phyloP scores from a whole-genome alignment of 2,797 vertebrate genomes.

The Buceros bicornis region DNA sequence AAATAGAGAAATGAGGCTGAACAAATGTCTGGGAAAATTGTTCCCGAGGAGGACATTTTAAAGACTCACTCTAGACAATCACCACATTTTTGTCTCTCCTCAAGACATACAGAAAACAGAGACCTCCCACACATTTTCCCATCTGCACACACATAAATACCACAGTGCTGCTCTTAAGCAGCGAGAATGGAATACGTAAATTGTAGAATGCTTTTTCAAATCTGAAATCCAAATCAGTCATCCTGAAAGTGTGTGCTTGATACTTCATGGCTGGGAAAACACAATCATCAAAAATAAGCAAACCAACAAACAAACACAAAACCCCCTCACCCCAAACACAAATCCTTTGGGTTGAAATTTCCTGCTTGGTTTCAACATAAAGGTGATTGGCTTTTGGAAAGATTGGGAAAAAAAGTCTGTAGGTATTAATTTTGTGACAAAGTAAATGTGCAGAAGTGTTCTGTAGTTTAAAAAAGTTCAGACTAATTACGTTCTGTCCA shows the following conservation, averaged over 20 bases:
- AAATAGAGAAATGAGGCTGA: background rate
- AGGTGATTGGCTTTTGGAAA: background rate
- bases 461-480: background rate
- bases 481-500: background rate
- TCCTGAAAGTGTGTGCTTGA: background rate
- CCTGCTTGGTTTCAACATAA: background rate
- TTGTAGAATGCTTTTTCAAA: background rate
- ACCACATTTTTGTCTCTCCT: background rate
- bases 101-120: background rate
- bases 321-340: fast-evolving
- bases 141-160: background rate
- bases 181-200: background rate
- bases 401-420: background rate
- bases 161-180: background rate
- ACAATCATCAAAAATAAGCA: background rate
- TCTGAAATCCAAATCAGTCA: background rate
- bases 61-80: background rate
- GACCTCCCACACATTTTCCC: background rate
- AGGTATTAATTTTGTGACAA: background rate
- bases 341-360: background rate
- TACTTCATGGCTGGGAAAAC: background rate
- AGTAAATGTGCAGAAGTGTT: background rate
- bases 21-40: background rate
- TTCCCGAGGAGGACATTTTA: background rate
- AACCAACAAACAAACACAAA: background rate